A percentile compares a stretch with the other conserved stretches of the same genome.
Evolutionary conservation across 2,888 invertebrate genomes (phyloP).

Genomic region (Cryptosula pallasiana): DNA sequence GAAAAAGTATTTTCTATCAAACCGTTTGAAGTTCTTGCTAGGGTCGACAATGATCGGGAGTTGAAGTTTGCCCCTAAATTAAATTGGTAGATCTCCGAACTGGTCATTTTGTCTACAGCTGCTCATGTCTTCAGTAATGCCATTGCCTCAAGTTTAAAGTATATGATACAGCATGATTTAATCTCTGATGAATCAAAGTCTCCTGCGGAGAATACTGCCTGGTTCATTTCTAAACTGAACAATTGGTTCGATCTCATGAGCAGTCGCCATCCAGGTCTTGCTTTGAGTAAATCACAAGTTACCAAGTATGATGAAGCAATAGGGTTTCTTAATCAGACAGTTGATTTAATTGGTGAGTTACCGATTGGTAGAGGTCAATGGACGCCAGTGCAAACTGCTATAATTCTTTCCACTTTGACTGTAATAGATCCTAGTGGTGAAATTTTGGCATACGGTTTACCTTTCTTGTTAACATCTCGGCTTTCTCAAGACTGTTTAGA

Average conservation of each 20-base stretch:
- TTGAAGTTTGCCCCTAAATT: not conserved
- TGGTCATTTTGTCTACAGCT: not conserved
- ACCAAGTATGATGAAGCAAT: not conserved
- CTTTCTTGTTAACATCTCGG: too few species aligned
- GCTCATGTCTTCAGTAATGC: not conserved
- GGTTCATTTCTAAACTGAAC: not conserved
- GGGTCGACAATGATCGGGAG: too few species aligned
- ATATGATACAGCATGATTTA: not conserved
- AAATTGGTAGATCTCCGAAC: not conserved
- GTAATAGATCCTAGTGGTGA: not conserved
- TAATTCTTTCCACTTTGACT: slow-evolving; percentile 8
- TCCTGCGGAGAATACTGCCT: not conserved
- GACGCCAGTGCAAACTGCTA: too few species aligned
- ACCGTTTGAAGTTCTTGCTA: not conserved
- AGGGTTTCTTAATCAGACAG: not conserved
- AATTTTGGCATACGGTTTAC: too few species aligned
- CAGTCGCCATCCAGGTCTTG: too few species aligned
- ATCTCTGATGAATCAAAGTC: not conserved
- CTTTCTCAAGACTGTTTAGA: too few species aligned
- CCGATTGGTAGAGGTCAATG: too few species aligned
- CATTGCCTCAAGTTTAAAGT: not conserved
- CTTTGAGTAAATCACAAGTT: not conserved
- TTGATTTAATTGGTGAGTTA: not conserved
- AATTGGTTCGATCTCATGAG: not conserved
- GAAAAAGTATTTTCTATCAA: not conserved